Base-by-base conservation (phyloP, 2,797 vertebrate genomes). In the Natrix natrix region DNA sequence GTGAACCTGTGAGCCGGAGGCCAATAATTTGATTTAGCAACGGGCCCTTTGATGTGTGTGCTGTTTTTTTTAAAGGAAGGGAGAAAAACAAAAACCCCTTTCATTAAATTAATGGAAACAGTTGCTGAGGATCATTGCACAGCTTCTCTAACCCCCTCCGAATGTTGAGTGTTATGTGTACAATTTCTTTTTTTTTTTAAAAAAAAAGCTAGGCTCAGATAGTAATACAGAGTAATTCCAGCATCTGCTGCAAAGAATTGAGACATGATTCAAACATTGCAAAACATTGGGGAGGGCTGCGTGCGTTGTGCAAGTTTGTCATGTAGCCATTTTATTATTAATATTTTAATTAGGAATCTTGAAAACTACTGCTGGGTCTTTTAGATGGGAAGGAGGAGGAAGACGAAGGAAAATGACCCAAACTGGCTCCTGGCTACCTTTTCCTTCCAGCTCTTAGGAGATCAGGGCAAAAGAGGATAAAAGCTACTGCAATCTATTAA, bases 41-140 rank as follows among this genome's bases (percentile, higher is more conserved):
- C 1, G 4, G 13, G 93, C 55, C 78, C 20, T 48, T 48, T 0
- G 20, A 59, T 32, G 87, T 55, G 1, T 0, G 48, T 74, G n/a
- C n/a, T n/a, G n/a, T 16, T 14, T 52, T 48, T 48, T 48, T 48
- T 48, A 48, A 48, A 89, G 88, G 22, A 91, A 60, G 8, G 59
- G 59, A 2, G 8, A 3, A 24, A 3, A 24, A 32, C 5, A 11
- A 22, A 88, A 90, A n/a, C 59, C 13, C 11, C n/a, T 91, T 94
- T 93, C 86, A 93, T 93, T 94, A 91, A 94, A 94, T 93, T 90
- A 94, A 94, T 93, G 91, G 89, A 88, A 91, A 63, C 56, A 74
- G 56, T 95, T 94, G 57, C 0, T 16, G 89, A 91, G 32, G 91
- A 91, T 48, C 61, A 63, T 93, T 59, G 56, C 61, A 28, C 7